Evolutionary conservation across 1,140 invertebrate species (phyloP).

Genomic region (Odontomachus brunneus): DNA sequence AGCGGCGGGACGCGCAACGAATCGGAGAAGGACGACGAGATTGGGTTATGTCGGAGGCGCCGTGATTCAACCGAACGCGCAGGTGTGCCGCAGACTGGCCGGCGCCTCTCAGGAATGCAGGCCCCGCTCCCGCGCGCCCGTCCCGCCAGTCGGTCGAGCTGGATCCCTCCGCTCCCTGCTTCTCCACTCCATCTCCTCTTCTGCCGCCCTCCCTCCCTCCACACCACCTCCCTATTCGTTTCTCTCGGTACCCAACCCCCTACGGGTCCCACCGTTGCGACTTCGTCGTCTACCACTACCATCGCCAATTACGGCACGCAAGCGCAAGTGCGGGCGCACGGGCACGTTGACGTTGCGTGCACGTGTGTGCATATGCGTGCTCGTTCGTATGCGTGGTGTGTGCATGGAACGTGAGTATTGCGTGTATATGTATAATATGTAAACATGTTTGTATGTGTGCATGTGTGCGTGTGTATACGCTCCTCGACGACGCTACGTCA

Average conservation of each 20-base stretch:
- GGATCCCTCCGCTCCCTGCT: conserved; percentile 22
- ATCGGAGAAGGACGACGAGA: conserved; percentile 69
- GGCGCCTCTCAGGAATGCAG: conserved; percentile 84
- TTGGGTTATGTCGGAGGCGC: conserved; percentile 82
- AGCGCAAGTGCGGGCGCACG: conserved; percentile 49
- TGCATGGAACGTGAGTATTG: too few species aligned
- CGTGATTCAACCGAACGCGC: conserved; percentile 84
- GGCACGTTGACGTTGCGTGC: not conserved
- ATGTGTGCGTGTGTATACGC: conserved; percentile 30
- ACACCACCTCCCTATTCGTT: not conserved
- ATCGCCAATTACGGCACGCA: conserved; percentile 66
- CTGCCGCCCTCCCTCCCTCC: not conserved
- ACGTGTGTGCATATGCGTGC: not conserved
- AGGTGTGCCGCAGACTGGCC: conserved; percentile 85
- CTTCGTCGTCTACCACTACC: conserved; percentile 61
- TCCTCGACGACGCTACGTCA: conserved; percentile 74
- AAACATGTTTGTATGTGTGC: not conserved
- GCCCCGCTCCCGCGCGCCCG: conserved; percentile 64
- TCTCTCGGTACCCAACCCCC: conserved; percentile 35
- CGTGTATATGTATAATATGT: not conserved
- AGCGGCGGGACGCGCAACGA: conserved; percentile 40
- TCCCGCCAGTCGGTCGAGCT: conserved; percentile 39
- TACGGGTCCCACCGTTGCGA: conserved; percentile 16
- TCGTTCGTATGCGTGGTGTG: too few species aligned
- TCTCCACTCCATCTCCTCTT: not conserved